Percentiles rank a stretch among this genome's conserved stretches.
These are phyloP conservation scores for Agrochola lota DNA, from an alignment of 2,888 invertebrate species.

Conservation along the genomic window DNA sequence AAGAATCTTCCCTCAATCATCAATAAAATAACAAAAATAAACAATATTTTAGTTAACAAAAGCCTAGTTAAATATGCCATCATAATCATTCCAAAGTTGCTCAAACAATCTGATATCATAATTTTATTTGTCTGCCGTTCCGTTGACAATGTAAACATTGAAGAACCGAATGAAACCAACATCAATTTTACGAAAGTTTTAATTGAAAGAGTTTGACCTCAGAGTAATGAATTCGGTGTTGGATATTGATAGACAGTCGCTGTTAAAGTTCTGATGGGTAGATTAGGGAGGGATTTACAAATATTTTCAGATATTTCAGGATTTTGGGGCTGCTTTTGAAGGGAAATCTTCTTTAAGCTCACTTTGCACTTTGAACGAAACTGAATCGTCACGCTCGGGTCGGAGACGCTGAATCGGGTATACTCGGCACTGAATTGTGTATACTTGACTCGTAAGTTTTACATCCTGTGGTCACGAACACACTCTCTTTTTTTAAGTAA, in stretches of 20 bases:
- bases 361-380: not conserved
- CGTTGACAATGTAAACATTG: conserved; percentile 44
- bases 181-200: conserved; percentile 69
- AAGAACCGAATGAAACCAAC: conserved; percentile 52
- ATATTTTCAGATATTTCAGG: too few relatives aligned
- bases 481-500: too few relatives aligned
- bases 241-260: conserved; percentile 32
- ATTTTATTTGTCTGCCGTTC: conserved; percentile 29
- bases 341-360: not conserved
- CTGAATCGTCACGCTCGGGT: too few relatives aligned
- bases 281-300: not conserved
- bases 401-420: not conserved
- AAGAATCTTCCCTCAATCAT: not conserved
- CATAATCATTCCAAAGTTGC: conserved; percentile 1
- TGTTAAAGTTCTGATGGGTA: conserved; percentile 22
- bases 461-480: too few relatives aligned
- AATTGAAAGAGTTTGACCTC: conserved; percentile 68
- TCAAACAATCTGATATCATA: conserved; percentile 26
- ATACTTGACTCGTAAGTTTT: too few relatives aligned
- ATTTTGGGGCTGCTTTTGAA: not conserved
- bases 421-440: too few relatives aligned
- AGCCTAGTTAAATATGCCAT: conserved; percentile 1
- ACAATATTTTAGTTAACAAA: not conserved
- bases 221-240: conserved; percentile 47
- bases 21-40: conserved; percentile 14